Evolutionary conservation across 2,797 vertebrate genomes (phyloP).

Genomic region (Pyrrhura leucotis): DNA sequence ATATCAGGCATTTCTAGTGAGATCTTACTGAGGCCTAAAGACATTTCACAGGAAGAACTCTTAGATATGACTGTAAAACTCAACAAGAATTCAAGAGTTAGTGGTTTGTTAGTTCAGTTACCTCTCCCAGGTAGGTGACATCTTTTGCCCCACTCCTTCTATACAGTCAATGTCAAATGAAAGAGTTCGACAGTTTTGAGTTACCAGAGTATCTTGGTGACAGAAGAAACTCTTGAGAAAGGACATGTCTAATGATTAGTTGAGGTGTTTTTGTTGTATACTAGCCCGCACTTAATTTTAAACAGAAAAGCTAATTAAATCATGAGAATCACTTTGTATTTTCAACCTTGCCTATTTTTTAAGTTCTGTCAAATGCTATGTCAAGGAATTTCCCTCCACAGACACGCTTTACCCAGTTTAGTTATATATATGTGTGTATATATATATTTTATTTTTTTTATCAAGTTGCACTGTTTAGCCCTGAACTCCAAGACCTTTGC

Average conservation of each 20-base stretch:
- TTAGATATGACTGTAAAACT: conserved; percentile 86
- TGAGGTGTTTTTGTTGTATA: background rate
- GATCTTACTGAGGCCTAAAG: conserved; percentile 84
- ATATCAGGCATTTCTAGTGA: conserved; percentile 90
- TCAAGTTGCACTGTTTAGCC: background rate
- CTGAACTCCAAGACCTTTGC: background rate
- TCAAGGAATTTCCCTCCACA: background rate
- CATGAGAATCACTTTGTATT: fast-evolving
- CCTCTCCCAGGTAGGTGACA: conserved; percentile 87
- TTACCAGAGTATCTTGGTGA: background rate
- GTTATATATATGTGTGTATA: too few species aligned
- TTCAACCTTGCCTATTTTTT: background rate
- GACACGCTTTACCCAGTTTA: background rate
- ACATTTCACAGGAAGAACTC: conserved; percentile 89
- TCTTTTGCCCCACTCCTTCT: background rate
- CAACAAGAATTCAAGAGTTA: conserved; percentile 89
- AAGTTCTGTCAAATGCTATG: background rate
- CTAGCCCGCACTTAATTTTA: background rate
- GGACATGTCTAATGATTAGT: background rate
- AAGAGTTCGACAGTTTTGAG: background rate
- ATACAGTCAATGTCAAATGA: background rate
- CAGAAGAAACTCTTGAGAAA: background rate
- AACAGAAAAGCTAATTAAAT: background rate
- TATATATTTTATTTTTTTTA: background rate
- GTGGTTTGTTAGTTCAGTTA: conserved; percentile 90